Base-by-base conservation (phyloP, 2,113 vertebrate species). In the Seriola quinqueradiata region DNA sequence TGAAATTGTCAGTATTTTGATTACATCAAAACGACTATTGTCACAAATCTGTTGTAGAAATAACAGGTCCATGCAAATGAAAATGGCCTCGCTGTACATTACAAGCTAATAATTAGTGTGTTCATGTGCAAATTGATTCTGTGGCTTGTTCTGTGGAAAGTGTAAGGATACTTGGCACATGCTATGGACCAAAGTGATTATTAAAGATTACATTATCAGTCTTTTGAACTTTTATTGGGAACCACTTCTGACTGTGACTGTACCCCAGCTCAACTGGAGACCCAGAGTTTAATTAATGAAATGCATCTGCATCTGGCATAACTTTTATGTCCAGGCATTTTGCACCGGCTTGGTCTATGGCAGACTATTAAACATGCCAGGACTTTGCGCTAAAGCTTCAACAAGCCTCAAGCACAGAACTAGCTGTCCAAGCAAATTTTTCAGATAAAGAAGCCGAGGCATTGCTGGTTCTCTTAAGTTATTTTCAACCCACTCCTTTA, bases 341-440 rank as follows among this genome's bases (percentile, higher is more conserved):
- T 78, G 21, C 72, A 50, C 44, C 5, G 0, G 32, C n/a, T 38
- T 32, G 19, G 32, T 68, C 48, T 64, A 8, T 54, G 6, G 28
- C 32, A 16, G 36, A 66, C 25, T 46, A 76, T 75, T 81, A 72
- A 71, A 83, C 28, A 58, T 75, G 44, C 21, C 38, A n/a, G 57
- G 50, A 42, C 21, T 50, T 65, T 57, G 25, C 36, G 14, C 42
- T 64, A 28, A 72, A 75, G 36, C 38, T 52, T 58, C 63, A 75
- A 55, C 63, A 32, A 71, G 48, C 66, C 80, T 67, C 11, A 38
- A 69, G 75, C 74, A 71, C 16, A 75, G 40, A 68, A 59, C 12
- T 8, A 59, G 61, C 80, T 77, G 50, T 75, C 65, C 28, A 57
- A 61, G 66, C 16, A 75, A 25, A 64, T 81, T 19, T 65, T 9